phyloP scores from a whole-genome alignment of 2,797 vertebrate species.

The Eleutherodactylus coqui region DNA sequence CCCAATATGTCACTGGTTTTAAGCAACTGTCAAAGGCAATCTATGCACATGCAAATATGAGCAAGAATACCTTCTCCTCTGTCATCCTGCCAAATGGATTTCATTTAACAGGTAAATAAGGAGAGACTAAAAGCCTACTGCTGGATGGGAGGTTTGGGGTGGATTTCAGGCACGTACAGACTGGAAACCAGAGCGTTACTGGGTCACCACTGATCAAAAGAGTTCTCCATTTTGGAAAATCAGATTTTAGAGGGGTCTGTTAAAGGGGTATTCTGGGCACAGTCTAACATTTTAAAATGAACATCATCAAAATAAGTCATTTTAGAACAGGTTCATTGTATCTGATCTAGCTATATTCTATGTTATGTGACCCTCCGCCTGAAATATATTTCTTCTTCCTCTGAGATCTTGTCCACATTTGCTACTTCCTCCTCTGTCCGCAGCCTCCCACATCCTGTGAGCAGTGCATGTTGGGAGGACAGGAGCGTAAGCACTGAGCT shows the following conservation, averaged over 20 bases:
- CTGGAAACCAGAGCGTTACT: neutral
- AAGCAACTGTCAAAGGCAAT: conserved; percentile 29
- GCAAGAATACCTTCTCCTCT: neutral
- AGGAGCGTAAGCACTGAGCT: no score
- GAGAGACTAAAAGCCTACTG: neutral
- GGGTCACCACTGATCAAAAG: neutral
- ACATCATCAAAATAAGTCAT: no score
- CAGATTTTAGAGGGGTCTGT: neutral
- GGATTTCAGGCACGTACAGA: neutral
- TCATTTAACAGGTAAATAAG: conserved; percentile 7
- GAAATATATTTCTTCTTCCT: no score
- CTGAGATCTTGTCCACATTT: no score
- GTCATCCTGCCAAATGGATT: neutral
- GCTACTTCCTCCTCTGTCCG: no score
- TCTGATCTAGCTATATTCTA: no score
- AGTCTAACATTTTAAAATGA: no score
- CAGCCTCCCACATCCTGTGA: no score
- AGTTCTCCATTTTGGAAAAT: neutral
- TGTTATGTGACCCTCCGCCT: no score
- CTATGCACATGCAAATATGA: conserved; percentile 9
- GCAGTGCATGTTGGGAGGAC: no score
- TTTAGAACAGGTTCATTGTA: no score
- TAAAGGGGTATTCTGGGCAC: no score
- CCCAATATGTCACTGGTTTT: conserved; percentile 14
- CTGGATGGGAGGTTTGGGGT: neutral